Percentiles rank a stretch among this genome's conserved stretches.
phyloP scores from a whole-genome alignment of 2,113 vertebrate species.

The Vulpes ferrilata region DNA sequence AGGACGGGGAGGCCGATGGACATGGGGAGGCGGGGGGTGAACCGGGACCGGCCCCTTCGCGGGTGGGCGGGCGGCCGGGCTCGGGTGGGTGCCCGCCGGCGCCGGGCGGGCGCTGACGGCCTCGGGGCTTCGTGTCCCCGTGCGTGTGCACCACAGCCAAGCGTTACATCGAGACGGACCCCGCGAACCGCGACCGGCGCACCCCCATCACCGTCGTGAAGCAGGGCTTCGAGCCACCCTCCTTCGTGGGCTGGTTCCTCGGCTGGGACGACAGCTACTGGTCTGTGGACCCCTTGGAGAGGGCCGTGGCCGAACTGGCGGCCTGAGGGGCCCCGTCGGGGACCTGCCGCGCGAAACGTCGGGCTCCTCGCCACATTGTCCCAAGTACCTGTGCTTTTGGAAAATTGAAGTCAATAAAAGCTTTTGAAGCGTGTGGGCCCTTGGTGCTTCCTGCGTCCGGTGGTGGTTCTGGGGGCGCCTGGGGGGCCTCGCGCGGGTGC shows the following conservation, averaged over 20 bases:
- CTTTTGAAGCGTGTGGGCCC: slow-evolving; percentile 69
- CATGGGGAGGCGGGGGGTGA: no score
- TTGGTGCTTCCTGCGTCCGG: background rate
- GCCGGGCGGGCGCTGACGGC: no score
- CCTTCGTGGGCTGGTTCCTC: slow-evolving; percentile 98
- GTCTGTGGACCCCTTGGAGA: slow-evolving; percentile 93
- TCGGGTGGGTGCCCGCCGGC: no score
- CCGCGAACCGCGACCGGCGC: slow-evolving; percentile 92
- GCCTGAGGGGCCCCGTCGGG: slow-evolving; percentile 84
- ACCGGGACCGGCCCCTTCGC: no score
- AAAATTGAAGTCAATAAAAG: slow-evolving; percentile 89
- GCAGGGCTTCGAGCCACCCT: slow-evolving; percentile 95
- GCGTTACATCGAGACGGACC: slow-evolving; percentile 96
- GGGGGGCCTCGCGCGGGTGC: accelerated
- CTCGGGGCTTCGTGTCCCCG: background rate
- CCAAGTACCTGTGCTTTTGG: slow-evolving; percentile 82
- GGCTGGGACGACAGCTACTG: slow-evolving; percentile 98
- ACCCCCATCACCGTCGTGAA: slow-evolving; percentile 94
- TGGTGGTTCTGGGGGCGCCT: background rate
- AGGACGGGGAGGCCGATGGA: no score
- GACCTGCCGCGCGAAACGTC: slow-evolving; percentile 82
- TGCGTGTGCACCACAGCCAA: slow-evolving; percentile 86
- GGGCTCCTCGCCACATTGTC: slow-evolving; percentile 71
- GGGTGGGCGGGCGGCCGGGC: no score
- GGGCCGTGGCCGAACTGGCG: slow-evolving; percentile 94